Conservation (phyloP, 2,888 invertebrate species). For the Conops quadrifasciatus region DNA sequence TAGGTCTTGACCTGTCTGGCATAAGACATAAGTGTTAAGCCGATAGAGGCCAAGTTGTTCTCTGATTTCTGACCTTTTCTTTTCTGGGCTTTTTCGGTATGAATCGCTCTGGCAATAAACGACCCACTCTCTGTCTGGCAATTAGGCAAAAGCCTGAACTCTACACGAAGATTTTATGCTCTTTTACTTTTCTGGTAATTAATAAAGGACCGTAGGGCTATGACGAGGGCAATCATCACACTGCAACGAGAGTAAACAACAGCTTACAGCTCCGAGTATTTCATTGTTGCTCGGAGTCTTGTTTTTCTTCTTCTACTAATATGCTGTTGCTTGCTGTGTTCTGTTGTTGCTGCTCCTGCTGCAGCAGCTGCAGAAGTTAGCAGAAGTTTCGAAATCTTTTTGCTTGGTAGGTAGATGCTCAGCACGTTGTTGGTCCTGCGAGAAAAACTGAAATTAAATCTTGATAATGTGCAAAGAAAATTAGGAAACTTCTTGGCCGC, state of each 20-base stretch:
- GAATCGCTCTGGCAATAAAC: too few relatives aligned
- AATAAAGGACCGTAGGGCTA: neutral
- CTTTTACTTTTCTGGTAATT: neutral
- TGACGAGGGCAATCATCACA: neutral
- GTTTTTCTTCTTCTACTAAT: neutral
- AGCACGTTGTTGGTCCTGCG: neutral
- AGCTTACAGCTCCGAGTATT: neutral
- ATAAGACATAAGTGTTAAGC: too few relatives aligned
- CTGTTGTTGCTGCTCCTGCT: neutral
- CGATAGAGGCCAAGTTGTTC: too few relatives aligned
- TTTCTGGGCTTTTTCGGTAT: too few relatives aligned
- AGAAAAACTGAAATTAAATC: constrained; percentile 55
- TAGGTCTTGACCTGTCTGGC: too few relatives aligned
- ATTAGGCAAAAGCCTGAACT: too few relatives aligned
- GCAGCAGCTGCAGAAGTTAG: constrained; percentile 1
- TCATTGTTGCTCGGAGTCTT: neutral
- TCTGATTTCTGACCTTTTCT: too few relatives aligned
- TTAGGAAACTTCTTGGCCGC: constrained; percentile 33
- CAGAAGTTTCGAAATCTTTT: constrained; percentile 26
- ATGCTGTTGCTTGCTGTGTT: neutral
- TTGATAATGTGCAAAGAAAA: constrained; percentile 60
- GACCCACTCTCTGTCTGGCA: too few relatives aligned
- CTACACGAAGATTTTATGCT: too few relatives aligned
- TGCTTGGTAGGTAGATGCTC: constrained; percentile 10
- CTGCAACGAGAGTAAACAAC: neutral